Base-by-base conservation (phyloP, 2,888 invertebrate genomes). In the Rhopalosiphum nymphaeae region DNA sequence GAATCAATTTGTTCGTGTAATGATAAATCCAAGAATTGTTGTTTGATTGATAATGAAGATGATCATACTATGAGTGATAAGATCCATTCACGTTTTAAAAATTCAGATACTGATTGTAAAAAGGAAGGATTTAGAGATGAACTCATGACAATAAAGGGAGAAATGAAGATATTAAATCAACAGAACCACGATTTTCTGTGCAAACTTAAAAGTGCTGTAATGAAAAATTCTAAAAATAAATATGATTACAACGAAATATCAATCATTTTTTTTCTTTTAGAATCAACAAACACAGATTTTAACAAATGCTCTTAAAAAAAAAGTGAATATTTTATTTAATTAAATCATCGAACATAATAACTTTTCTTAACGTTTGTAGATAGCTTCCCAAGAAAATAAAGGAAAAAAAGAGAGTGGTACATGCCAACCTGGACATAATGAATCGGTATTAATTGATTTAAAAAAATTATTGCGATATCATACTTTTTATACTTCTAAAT, bases 41-140 rank as follows among this genome's bases (percentile, higher is more conserved):
- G 56, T 11, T 5, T 26, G 44, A 25, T 1, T 2, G 57, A 61
- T 25, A n/a, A 4, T 42, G 16, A 25, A 67, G 91, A 91, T 21
- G 53, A 61, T n/a, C 9, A 2, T 29, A 13, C 7, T 3, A 53
- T 13, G 9, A 26, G 1, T 21, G 25, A 49, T 3, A 61, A 26
- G 29, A 44, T 29, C 44, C 16, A 16, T 9, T 7, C 21, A 36
- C 1, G 13, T 21, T 46, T 16, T 10, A 21, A 61, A 13, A 36
- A 16, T 5, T 0, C 26, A 3, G 36, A 44, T n/a, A 36, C 3
- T 44, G 85, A 92, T 25, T 88, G 53, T 25, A 61, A 91, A 57
- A 89, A 89, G 16, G 89, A 94, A n/a, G 29, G 26, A 1, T 42
- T 94, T 11, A 90, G 67, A 86, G 90, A 94, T 25, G 90, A 94